Evolutionary conservation across 2,888 invertebrate species (phyloP).

Genomic region (Panorpa germanica): DNA sequence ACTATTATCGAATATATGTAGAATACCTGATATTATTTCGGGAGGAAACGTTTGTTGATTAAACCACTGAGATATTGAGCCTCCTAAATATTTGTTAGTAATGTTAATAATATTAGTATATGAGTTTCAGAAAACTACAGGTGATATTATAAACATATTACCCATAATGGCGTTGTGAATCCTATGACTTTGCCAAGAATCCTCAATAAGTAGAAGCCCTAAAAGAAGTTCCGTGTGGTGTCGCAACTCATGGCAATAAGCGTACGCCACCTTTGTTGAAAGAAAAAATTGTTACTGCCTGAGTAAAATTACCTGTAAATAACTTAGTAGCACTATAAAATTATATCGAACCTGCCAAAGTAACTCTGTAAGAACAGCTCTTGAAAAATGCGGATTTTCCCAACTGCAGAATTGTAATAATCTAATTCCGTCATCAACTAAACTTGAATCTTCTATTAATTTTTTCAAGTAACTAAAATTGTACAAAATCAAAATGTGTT

Average conservation of each 20-base stretch:
- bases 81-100: too few species aligned
- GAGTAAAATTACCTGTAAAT: too few species aligned
- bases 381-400: constrained; percentile 92
- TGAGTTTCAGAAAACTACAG: too few species aligned
- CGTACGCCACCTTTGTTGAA: constrained; percentile 61
- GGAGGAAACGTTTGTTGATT: too few species aligned
- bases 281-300: too few species aligned
- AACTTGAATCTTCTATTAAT: constrained; percentile 83
- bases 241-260: constrained; percentile 85
- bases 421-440: constrained; percentile 78
- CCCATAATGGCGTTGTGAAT: constrained; percentile 88
- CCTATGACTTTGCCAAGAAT: constrained; percentile 90
- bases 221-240: constrained; percentile 81
- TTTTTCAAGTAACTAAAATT: constrained; percentile 71
- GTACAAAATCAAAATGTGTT: constrained; percentile 9
- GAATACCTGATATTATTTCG: too few species aligned
- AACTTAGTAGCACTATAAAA: too few species aligned
- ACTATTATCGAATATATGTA: too few species aligned
- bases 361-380: constrained; percentile 72
- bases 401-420: constrained; percentile 86
- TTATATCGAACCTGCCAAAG: constrained; percentile 73
- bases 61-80: too few species aligned
- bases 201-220: constrained; percentile 75
- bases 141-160: constrained; percentile 17
- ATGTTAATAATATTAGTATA: too few species aligned